Evolutionary conservation across 2,113 vertebrate genomes (phyloP).

Genomic region (Gulo gulo): DNA sequence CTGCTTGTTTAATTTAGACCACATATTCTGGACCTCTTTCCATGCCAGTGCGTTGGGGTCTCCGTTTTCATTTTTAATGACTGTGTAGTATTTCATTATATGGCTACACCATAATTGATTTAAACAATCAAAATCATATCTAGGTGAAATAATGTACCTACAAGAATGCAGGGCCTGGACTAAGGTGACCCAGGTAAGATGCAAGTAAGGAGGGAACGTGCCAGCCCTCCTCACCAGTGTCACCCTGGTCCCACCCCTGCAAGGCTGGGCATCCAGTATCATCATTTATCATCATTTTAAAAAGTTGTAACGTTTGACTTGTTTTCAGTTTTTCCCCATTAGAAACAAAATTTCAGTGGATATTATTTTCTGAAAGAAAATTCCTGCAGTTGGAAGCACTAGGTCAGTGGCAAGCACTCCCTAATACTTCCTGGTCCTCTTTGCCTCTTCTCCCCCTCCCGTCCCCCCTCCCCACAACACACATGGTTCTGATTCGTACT

Average conservation of each 20-base stretch:
- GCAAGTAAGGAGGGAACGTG: not conserved
- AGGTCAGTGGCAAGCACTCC: not conserved
- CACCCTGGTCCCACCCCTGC: not conserved
- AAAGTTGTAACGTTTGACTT: not conserved
- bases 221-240: not conserved
- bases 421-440: not conserved
- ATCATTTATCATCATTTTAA: not conserved
- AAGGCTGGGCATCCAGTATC: not conserved
- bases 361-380: conserved; percentile 12
- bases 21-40: not conserved
- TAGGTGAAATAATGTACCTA: not conserved
- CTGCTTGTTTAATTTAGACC: not conserved
- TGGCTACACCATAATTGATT: not conserved
- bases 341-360: not conserved
- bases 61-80: not conserved
- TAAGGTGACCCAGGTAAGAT: not conserved
- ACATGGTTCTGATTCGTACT: not conserved
- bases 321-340: not conserved
- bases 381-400: not conserved
- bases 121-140: not conserved
- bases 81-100: not conserved
- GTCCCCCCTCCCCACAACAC: rapidly evolving
- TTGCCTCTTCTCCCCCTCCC: rapidly evolving
- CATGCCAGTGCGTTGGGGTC: not conserved
- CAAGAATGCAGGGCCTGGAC: not conserved